These are phyloP conservation scores for Thymallus thymallus DNA, from an alignment of 2,113 vertebrate species.

Conservation along the genomic window DNA sequence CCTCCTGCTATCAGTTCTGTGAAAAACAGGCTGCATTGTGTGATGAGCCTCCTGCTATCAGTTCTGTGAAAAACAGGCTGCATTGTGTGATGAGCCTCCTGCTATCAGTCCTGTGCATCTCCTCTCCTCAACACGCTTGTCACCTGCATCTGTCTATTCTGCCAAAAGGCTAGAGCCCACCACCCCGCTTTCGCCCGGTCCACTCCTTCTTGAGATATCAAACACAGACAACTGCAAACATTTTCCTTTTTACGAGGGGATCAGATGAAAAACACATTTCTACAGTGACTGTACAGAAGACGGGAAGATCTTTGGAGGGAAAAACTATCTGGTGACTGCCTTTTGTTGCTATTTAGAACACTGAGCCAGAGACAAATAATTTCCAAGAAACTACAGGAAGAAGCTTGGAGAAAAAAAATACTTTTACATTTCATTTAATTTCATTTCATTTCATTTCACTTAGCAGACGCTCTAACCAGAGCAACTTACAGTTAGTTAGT, in stretches of 20 bases:
- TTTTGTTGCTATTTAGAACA: not conserved
- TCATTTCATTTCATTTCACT: too few relatives aligned
- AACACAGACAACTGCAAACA: slow-evolving; percentile 1
- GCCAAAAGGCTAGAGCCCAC: too few relatives aligned
- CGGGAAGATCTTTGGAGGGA: not conserved
- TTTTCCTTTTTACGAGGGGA: not conserved
- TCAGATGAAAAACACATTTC: slow-evolving; percentile 21
- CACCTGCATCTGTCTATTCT: not conserved
- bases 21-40: too few relatives aligned
- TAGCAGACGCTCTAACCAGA: too few relatives aligned
- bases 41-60: slow-evolving; percentile 6
- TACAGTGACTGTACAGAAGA: slow-evolving; percentile 7
- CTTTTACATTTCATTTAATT: too few relatives aligned
- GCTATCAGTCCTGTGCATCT: slow-evolving; percentile 14
- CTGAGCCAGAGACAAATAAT: not conserved
- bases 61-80: not conserved
- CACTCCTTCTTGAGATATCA: slow-evolving; percentile 5
- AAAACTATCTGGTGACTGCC: slow-evolving; percentile 14
- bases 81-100: not conserved
- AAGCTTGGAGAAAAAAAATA: not conserved
- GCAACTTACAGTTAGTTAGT: too few relatives aligned
- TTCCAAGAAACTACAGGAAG: not conserved
- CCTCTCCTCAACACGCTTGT: slow-evolving; percentile 8
- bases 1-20: slow-evolving; percentile 7
- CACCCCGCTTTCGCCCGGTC: too few relatives aligned